Base-by-base conservation (phyloP, 2,888 invertebrate genomes). In the Myopa testacea region DNA sequence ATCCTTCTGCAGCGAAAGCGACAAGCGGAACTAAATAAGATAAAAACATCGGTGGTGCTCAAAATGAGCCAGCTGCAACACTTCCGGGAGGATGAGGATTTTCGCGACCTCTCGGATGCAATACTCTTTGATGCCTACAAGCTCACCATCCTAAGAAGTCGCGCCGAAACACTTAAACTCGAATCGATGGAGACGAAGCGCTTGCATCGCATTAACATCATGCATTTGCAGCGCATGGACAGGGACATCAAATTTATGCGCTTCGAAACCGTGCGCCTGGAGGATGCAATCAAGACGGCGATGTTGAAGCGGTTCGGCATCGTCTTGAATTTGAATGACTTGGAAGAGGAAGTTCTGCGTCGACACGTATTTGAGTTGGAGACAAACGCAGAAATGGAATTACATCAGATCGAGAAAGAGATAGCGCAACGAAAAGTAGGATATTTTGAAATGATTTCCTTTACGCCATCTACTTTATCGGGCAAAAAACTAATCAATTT, bases 1-100 rank as follows among this genome's bases (percentile, higher is more conserved):
- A 26, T 8, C 1, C 26, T 62, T 26, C 10, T n/a, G 62, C 83
- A 95, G 94, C 90, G 86, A 19, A 84, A 84, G 16, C 82, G 87
- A 0, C 96, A 96, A 88, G 91, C 91, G 79, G 91, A 93, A 85
- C 88, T 97, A 85, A 97, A 97, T 85, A 93, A 95, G 77, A 92
- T 97, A 4, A 92, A 94, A 73, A 91, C 93, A 78, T 92, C 93
- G 4, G 91, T 95, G 0, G 89, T 95, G 8, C 84, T 96, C 37
- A 92, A 92, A 52, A 91, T 95, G 84, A 91, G 93, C 85, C 95
- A 95, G 85, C 89, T 95, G 37, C 91, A 92, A 84, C 91, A 92
- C 83, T 90, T 91, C 65, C 85, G 84, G 10, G 89, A 92, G 6
- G 90, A 91, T 0, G 87, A 91, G 0, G 90, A 90, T 1, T 83